Conservation (phyloP, 2,113 vertebrate species). For the Gadus chalcogrammus region DNA sequence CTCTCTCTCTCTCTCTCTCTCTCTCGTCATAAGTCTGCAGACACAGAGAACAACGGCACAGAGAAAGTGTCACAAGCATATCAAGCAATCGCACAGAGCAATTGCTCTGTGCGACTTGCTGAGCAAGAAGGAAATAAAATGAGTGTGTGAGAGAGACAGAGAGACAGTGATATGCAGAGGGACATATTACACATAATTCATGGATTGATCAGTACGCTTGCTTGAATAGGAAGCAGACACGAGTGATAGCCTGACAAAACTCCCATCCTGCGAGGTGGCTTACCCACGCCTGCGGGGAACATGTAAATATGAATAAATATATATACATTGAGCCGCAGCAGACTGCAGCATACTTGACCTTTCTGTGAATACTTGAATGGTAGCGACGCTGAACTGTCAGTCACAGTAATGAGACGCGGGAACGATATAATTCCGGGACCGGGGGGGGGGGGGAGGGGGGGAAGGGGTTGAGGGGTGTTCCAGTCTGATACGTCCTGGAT, state of each 20-base stretch:
- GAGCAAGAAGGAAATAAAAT: neutral
- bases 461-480: too few relatives aligned
- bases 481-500: too few relatives aligned
- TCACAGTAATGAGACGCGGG: too few relatives aligned
- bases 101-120: neutral
- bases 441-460: too few relatives aligned
- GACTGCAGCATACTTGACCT: neutral
- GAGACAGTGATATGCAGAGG: neutral
- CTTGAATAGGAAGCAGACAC: neutral
- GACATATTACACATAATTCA: too few relatives aligned
- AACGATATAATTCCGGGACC: too few relatives aligned
- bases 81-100: slow-evolving; percentile 25
- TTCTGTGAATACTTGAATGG: neutral
- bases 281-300: neutral
- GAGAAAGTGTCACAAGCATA: neutral
- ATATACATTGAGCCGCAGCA: neutral
- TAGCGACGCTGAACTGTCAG: too few relatives aligned
- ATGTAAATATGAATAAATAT: neutral
- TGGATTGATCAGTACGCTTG: neutral
- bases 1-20: slow-evolving; percentile 30
- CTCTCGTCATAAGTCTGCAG: slow-evolving; percentile 33
- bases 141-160: neutral
- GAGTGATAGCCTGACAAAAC: neutral
- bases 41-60: slow-evolving; percentile 32
- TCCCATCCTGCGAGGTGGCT: neutral